Conservation (phyloP, 2,888 invertebrate species). For the Lasioglossum malachurum region DNA sequence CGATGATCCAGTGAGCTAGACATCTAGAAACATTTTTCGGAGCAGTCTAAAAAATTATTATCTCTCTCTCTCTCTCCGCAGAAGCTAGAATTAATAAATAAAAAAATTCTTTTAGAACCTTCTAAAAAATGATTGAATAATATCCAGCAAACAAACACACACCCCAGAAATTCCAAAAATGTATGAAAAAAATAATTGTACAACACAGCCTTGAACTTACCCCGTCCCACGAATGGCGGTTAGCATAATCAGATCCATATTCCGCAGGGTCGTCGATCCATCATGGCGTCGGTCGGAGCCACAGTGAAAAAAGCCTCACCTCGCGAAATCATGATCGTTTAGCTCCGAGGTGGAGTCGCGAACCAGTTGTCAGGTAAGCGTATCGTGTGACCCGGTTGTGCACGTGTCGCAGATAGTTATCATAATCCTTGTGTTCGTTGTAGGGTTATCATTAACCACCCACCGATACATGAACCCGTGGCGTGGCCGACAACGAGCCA, state of each 20-base stretch:
- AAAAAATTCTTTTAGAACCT: neutral
- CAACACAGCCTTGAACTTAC: neutral
- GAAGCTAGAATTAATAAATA: too few species aligned
- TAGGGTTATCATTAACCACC: slow-evolving; percentile 79
- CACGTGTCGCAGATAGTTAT: slow-evolving; percentile 61
- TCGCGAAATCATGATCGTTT: slow-evolving; percentile 10
- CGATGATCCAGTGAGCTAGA: neutral
- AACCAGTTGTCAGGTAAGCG: slow-evolving; percentile 48
- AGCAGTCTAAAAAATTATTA: too few species aligned
- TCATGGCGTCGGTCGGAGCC: slow-evolving; percentile 22
- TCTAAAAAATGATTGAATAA: neutral
- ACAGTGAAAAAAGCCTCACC: neutral
- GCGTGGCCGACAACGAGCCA: slow-evolving; percentile 15
- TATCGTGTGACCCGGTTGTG: slow-evolving; percentile 12
- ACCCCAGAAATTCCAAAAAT: neutral
- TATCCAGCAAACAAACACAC: neutral
- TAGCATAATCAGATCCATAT: slow-evolving; percentile 4
- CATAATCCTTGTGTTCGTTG: slow-evolving; percentile 56
- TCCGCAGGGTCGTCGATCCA: slow-evolving; percentile 2
- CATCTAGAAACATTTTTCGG: too few species aligned
- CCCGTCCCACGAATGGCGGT: neutral
- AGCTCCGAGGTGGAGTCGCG: neutral
- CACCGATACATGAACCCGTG: slow-evolving; percentile 78
- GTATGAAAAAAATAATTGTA: neutral
- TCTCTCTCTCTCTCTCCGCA: too few species aligned